These are phyloP conservation scores for Metaphire vulgaris DNA, from an alignment of 1,140 invertebrate genomes.

Conservation along the genomic window DNA sequence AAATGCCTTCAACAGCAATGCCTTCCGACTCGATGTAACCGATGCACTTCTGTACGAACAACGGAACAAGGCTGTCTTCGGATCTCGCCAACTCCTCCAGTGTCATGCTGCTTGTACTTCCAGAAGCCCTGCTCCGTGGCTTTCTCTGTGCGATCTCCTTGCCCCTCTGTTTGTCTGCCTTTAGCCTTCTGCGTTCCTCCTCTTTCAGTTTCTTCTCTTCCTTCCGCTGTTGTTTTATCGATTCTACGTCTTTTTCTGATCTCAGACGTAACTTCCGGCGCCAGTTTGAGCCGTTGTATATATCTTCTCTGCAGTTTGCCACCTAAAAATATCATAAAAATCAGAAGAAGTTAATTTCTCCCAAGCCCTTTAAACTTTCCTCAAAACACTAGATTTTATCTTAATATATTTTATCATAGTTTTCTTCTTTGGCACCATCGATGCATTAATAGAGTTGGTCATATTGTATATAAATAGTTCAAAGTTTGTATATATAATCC, in stretches of 20 bases:
- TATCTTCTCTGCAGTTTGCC: too few relatives aligned
- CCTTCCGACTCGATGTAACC: slow-evolving; percentile 79
- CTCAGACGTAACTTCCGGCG: background rate
- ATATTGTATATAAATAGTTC: too few relatives aligned
- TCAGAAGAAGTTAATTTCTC: too few relatives aligned
- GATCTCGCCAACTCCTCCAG: slow-evolving; percentile 65
- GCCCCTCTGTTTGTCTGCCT: slow-evolving; percentile 59
- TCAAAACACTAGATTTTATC: too few relatives aligned
- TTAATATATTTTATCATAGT: too few relatives aligned
- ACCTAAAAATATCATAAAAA: too few relatives aligned
- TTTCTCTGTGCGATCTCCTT: slow-evolving; percentile 59
- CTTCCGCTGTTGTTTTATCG: background rate
- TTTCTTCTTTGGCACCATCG: too few relatives aligned
- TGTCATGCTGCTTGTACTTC: slow-evolving; percentile 23
- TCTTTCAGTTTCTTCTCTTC: background rate
- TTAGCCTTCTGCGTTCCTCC: slow-evolving; percentile 33
- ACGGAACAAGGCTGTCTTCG: slow-evolving; percentile 73
- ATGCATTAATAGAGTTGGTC: too few relatives aligned
- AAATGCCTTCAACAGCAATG: slow-evolving; percentile 88
- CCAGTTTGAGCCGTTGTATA: background rate
- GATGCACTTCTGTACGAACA: slow-evolving; percentile 90
- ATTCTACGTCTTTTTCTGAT: background rate
- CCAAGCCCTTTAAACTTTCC: too few relatives aligned
- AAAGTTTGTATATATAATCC: too few relatives aligned
- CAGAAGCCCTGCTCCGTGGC: slow-evolving; percentile 21